Evolutionary conservation across 1,140 invertebrate species (phyloP), one percentile per base, ranked within the genome.

Genomic region (Lerema accius): DNA sequence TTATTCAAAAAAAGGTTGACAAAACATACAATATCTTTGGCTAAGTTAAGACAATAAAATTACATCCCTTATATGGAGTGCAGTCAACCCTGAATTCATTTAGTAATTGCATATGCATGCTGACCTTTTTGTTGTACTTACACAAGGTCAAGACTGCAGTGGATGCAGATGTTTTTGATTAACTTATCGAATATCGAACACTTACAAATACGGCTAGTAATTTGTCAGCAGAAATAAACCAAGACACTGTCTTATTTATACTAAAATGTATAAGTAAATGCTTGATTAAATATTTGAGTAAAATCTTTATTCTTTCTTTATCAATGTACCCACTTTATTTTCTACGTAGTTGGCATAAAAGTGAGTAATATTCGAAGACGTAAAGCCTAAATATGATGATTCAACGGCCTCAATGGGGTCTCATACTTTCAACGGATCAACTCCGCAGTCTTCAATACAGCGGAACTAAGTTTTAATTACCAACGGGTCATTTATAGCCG

Each of bases 401-500:
- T 82, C 82, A 84, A 81, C 79, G 63, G 61, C 45, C 61, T 32
- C 16, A 51, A 69, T 69, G 58, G 13, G 71, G 69, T 71, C 45
- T 48, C 43, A 50, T 70, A 69, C 71, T 61, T 23, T 74, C 65
- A 50, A 53, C 46, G 1, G 28, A 4, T 32, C 4, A 9, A 32
- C 3, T 4, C 1, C 7, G 28, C 28, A 3, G 28, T 32, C 28
- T 32, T 4, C 60, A 62, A 72, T 77, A 76, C 63, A 67, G 61
- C 73, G 67, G 69, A 82, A 79, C 73, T 32, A 67, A 74, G 78
- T 80, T 66, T 71, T 73, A 83, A 76, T 80, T 63, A 58, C 63
- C 50, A 68, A 67, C 73, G 71, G 75, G 76, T 78, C 78, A 82
- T 78, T 81, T 75, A 83, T 82, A 84, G 74, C 66, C 60, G 78